These are phyloP conservation scores for Chrysotoxum bicinctum DNA, from an alignment of 2,888 invertebrate species.

Conservation along the genomic window DNA sequence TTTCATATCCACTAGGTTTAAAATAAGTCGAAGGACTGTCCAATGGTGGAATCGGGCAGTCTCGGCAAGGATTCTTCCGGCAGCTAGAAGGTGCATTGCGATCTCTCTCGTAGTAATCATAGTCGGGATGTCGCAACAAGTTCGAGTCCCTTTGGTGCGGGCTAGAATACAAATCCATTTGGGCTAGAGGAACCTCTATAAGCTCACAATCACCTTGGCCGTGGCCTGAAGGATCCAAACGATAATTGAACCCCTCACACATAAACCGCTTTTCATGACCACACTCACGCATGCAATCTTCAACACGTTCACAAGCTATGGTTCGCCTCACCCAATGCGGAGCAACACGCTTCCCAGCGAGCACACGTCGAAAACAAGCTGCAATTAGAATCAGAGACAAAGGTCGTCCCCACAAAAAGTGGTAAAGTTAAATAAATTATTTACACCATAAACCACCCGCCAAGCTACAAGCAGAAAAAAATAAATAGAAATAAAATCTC, in stretches of 20 bases:
- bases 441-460: constrained; percentile 59
- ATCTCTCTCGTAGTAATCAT: constrained; percentile 91
- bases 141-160: constrained; percentile 82
- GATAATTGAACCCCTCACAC: constrained; percentile 93
- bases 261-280: constrained; percentile 88
- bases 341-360: constrained; percentile 88
- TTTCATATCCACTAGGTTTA: constrained; percentile 77
- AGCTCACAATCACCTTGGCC: constrained; percentile 90
- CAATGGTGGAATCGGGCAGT: constrained; percentile 78
- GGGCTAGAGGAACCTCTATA: constrained; percentile 87
- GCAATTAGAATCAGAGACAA: constrained; percentile 74
- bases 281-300: constrained; percentile 90
- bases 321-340: constrained; percentile 87
- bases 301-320: constrained; percentile 87
- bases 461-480: constrained; percentile 2
- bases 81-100: constrained; percentile 87
- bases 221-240: constrained; percentile 88
- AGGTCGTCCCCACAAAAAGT: constrained; percentile 23
- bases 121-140: constrained; percentile 84
- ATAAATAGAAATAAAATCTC: background rate
- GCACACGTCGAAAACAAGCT: constrained; percentile 91
- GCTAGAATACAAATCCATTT: constrained; percentile 85
- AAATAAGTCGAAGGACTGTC: constrained; percentile 77
- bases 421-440: constrained; percentile 59
- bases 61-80: constrained; percentile 79